Evolutionary conservation across 2,797 vertebrate species (phyloP).

Genomic region (Leontopithecus rosalia): DNA sequence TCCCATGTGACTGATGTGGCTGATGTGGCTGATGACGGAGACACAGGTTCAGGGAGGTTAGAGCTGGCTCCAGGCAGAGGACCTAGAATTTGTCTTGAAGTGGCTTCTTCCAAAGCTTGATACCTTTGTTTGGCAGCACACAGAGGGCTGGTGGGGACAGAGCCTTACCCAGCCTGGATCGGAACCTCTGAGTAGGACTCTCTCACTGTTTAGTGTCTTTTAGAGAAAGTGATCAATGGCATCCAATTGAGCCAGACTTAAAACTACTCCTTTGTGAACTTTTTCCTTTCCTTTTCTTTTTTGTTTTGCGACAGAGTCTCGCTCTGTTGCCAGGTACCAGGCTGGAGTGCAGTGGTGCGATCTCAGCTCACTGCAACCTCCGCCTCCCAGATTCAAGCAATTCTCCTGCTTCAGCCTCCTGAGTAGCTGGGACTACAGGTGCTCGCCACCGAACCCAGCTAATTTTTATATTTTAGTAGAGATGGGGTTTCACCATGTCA

Average conservation of each 20-base stretch:
- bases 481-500: too few species aligned
- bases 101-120: not conserved
- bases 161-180: not conserved
- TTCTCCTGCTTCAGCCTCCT: too few species aligned
- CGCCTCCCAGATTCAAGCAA: too few species aligned
- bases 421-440: too few species aligned
- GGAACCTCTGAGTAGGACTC: not conserved
- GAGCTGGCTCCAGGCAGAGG: not conserved
- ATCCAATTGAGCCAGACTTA: not conserved
- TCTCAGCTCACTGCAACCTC: too few species aligned
- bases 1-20: not conserved
- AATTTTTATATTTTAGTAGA: too few species aligned
- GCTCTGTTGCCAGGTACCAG: too few species aligned
- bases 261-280: not conserved
- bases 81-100: not conserved
- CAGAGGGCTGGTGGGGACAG: not conserved
- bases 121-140: not conserved
- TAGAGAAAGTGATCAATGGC: not conserved
- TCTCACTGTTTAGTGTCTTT: not conserved
- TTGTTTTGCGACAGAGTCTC: too few species aligned
- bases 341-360: too few species aligned
- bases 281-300: too few species aligned
- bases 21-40: rapidly evolving
- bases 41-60: not conserved
- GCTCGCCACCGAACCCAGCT: too few species aligned